phyloP scores from a whole-genome alignment of 2,113 vertebrate genomes.

The Formicarius rufipectus region DNA sequence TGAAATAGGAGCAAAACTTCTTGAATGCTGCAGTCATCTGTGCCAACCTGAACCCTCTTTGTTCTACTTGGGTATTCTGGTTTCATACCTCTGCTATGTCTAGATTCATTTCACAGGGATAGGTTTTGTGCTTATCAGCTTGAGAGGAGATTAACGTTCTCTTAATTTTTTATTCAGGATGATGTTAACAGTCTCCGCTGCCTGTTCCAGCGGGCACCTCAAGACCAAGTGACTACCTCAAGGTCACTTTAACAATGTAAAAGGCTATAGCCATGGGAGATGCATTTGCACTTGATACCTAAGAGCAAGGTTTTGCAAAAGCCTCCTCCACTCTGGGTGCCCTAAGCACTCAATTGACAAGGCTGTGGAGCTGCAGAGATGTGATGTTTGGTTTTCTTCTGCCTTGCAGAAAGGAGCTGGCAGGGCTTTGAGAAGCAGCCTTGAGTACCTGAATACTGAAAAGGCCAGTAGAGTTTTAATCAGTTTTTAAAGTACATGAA shows the following conservation, averaged over 20 bases:
- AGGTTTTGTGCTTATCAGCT: not conserved
- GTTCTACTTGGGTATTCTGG: not conserved
- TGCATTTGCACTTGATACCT: not conserved
- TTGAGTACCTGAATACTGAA: constrained; percentile 18
- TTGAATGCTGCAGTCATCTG: fast-evolving
- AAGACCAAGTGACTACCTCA: not conserved
- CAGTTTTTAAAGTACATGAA: constrained; percentile 45
- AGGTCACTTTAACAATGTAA: not conserved
- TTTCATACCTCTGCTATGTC: not conserved
- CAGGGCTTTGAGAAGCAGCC: not conserved
- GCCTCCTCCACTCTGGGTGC: not conserved
- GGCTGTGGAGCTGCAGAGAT: not conserved
- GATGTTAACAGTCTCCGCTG: not conserved
- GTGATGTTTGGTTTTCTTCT: constrained; percentile 9
- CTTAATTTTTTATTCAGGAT: not conserved
- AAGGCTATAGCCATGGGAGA: not conserved
- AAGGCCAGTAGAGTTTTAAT: constrained; percentile 48
- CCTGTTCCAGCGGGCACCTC: not conserved
- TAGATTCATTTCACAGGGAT: not conserved
- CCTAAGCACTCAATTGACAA: not conserved
- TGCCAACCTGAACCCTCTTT: not conserved
- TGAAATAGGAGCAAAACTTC: not conserved
- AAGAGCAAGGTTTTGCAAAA: not conserved
- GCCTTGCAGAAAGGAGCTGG: constrained; percentile 8
- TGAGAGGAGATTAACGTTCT: not conserved